Conservation (phyloP, 2,888 invertebrate genomes). For the Theodoxus fluviatilis region DNA sequence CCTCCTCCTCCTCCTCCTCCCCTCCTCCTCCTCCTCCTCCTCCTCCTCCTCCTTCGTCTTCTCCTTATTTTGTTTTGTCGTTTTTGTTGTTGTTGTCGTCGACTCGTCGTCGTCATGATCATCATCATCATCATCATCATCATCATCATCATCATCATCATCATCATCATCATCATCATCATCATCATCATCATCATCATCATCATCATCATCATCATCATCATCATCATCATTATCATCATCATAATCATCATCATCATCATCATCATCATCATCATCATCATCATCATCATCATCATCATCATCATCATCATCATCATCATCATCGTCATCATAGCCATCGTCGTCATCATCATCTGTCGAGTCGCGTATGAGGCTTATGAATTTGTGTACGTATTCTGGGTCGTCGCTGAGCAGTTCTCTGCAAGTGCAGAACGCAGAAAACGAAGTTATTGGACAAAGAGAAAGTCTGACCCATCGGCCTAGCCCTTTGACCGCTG, state of each 20-base stretch:
- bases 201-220: constrained; percentile 21
- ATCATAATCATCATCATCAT: background rate
- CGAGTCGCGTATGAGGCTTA: no score
- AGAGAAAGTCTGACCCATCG: no score
- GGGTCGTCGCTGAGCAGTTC: no score
- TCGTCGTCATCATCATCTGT: constrained; percentile 22
- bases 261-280: background rate
- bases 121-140: constrained; percentile 1
- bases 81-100: constrained; percentile 5
- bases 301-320: constrained; percentile 23
- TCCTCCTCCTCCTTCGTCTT: background rate
- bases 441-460: no score
- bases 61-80: constrained; percentile 2
- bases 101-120: background rate
- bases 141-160: background rate
- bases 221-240: constrained; percentile 4
- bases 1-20: background rate
- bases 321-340: constrained; percentile 18
- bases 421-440: no score
- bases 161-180: constrained; percentile 23
- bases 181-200: constrained; percentile 19
- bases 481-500: no score
- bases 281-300: background rate
- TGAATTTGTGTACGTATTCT: no score
- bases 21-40: background rate